Conservation (phyloP, 2,888 invertebrate species). For the Cephus pulcher region DNA sequence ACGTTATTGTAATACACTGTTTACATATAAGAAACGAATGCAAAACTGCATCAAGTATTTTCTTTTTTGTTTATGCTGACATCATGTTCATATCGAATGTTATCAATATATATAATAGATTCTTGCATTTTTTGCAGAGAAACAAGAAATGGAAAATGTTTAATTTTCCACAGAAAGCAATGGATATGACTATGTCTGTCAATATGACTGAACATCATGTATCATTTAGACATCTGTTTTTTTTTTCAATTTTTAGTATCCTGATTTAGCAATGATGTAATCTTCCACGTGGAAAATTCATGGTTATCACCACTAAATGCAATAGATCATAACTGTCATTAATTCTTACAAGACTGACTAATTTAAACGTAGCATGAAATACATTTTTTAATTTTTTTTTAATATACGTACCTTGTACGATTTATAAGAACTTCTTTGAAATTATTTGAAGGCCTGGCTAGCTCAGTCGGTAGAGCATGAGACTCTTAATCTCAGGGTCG, state of each 20-base stretch:
- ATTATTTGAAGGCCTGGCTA: conserved; percentile 40
- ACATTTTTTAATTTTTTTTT: neutral
- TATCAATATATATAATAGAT: neutral
- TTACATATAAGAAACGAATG: too few species aligned
- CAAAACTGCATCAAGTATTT: neutral
- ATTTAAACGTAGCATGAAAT: neutral
- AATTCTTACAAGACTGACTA: neutral
- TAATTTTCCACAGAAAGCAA: neutral
- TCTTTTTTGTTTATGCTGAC: neutral
- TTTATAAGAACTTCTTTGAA: neutral
- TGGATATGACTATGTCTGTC: neutral
- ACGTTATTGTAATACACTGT: too few species aligned
- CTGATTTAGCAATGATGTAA: neutral
- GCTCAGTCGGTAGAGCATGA: conserved; percentile 58
- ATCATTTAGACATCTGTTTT: neutral
- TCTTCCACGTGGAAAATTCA: neutral
- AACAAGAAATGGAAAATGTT: neutral
- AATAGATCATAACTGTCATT: neutral
- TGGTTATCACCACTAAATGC: neutral
- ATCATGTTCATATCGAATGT: neutral
- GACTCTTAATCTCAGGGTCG: conserved; percentile 7
- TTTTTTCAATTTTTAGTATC: neutral
- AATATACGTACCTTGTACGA: neutral
- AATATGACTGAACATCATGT: neutral
- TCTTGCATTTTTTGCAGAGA: neutral